These are phyloP conservation scores for Temnopleurus reevesii DNA, from an alignment of 53 echinoderm and acorn worm species.

Conservation along the genomic window DNA sequence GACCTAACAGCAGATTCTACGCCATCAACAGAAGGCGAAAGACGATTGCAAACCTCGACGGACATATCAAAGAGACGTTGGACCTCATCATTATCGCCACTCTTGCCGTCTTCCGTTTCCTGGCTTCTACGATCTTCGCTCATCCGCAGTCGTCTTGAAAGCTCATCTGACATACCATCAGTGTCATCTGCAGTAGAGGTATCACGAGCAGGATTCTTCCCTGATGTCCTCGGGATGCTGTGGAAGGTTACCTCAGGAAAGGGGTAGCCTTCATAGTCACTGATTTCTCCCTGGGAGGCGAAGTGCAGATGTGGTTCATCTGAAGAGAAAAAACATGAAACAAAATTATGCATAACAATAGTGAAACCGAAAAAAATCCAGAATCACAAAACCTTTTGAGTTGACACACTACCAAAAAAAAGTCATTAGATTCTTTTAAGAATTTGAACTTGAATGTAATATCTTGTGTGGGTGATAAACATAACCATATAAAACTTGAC, in stretches of 20 bases:
- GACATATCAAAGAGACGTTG: neutral
- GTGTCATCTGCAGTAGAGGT: constrained; percentile 29
- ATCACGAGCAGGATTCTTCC: neutral
- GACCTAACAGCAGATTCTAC: neutral
- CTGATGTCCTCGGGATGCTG: constrained; percentile 44
- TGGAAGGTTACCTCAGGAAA: constrained; percentile 66
- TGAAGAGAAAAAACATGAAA: neutral
- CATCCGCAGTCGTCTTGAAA: neutral
- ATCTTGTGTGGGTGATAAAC: no score
- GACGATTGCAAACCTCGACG: neutral
- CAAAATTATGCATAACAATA: no score
- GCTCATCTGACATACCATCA: neutral
- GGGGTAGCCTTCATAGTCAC: constrained; percentile 53
- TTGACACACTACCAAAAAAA: no score
- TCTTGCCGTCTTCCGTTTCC: neutral
- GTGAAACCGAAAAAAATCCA: no score
- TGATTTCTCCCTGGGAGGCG: constrained; percentile 23
- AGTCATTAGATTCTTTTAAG: no score
- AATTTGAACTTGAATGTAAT: no score
- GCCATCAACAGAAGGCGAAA: neutral
- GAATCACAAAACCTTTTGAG: no score
- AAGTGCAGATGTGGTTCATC: neutral
- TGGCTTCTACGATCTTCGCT: neutral
- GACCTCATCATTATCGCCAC: neutral
- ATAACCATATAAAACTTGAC: no score